Evolutionary conservation across 2,888 invertebrate genomes (phyloP), one percentile per base, ranked within the genome.

Genomic region (Hoplodrina ambigua): DNA sequence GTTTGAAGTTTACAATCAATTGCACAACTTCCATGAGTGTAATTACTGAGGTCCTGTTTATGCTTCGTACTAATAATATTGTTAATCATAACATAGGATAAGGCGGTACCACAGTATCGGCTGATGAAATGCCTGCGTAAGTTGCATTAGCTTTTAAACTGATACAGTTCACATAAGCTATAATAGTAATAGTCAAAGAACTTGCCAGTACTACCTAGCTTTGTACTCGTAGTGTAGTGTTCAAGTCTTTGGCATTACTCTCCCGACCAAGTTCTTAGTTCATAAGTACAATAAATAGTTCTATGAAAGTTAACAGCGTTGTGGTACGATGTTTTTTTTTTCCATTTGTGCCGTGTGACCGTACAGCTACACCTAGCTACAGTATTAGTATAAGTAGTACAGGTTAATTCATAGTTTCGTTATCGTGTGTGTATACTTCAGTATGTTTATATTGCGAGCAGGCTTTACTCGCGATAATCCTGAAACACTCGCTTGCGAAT

Each of bases 401-500:
- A 53, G 8, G 69, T 75, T 68, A 65, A 65, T 75, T 80, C 66
- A 76, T 76, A 49, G 13, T 56, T 15, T 63, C 55, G 58, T 65
- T 65, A 69, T 81, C 77, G 56, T 54, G 44, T 62, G 61, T 80
- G 53, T 66, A 61, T 66, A 61, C 41, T 56, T 41, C 20, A 19
- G 37, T 20, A 37, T 63, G 75, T 80, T 74, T 64, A 49, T 49
- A 62, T 58, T 58, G 44, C 53, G 53, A 46, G 30, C 49, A 41
- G 63, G 77, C 53, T 76, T 76, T 70, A 66, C 30, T 64, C 63
- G 68, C 59, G 75, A 64, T 75, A 80, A 80, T 80, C 64, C 69
- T 37, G 10, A 56, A 41, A 60, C 60, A 30, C 33, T 49, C 52
- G 58, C 58, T 56, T 41, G 54, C 19, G 56, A 53, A 70, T 57